Conservation (phyloP, 2,113 vertebrate genomes). For the Hippoglossus stenolepis region DNA sequence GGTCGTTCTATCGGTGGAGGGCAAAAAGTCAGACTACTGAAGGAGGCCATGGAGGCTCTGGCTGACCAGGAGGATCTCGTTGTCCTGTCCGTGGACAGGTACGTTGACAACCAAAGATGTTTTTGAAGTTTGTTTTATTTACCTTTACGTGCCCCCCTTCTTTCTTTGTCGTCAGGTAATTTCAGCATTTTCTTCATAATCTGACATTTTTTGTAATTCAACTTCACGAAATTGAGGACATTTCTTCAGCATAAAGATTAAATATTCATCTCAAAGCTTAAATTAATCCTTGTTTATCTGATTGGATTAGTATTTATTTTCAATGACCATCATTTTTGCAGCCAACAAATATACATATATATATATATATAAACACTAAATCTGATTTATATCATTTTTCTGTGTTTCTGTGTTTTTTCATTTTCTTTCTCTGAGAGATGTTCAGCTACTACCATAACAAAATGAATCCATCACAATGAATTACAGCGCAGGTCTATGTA, state of each 20-base stretch:
- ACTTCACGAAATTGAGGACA: neutral
- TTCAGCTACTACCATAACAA: neutral
- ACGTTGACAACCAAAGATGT: conserved; percentile 37
- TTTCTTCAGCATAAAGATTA: neutral
- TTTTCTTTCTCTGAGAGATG: neutral
- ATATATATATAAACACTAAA: neutral
- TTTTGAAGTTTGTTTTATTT: neutral
- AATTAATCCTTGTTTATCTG: neutral
- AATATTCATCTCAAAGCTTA: neutral
- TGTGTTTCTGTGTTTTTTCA: neutral
- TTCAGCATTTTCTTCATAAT: neutral
- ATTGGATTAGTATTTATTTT: too few species aligned
- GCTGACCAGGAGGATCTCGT: conserved; percentile 90
- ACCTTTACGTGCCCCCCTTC: neutral
- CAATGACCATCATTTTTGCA: neutral
- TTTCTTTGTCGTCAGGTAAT: neutral
- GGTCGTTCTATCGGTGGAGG: conserved; percentile 93
- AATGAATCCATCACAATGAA: conserved; percentile 14
- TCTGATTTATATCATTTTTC: too few species aligned
- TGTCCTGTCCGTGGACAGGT: conserved; percentile 93
- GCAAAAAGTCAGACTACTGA: conserved; percentile 95
- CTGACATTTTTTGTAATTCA: neutral
- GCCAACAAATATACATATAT: neutral
- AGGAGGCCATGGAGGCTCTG: conserved; percentile 86
- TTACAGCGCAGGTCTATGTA: conserved; percentile 28